These are phyloP conservation scores for Virgularia gustaviana DNA, from an alignment of 92 coral and sea anemone species.

Conservation along the genomic window DNA sequence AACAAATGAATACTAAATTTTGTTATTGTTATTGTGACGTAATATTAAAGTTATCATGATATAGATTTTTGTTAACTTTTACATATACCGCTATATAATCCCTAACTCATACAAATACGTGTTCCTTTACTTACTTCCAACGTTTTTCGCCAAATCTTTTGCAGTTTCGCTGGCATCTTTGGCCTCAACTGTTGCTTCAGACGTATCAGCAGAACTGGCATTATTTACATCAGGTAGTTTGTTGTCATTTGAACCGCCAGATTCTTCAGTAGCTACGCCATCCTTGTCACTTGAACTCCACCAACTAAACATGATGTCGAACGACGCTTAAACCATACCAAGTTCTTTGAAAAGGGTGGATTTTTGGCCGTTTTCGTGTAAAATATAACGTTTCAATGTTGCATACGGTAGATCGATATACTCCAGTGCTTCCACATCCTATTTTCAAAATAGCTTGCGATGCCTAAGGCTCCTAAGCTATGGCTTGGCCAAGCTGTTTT, in stretches of 20 bases:
- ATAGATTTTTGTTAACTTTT: too few relatives aligned
- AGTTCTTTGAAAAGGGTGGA: not conserved
- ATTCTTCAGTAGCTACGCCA: constrained; percentile 32
- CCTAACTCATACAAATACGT: too few relatives aligned
- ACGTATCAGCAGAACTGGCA: constrained; percentile 6
- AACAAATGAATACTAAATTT: too few relatives aligned
- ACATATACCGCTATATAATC: too few relatives aligned
- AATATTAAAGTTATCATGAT: too few relatives aligned
- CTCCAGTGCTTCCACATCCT: too few relatives aligned
- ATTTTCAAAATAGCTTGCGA: too few relatives aligned
- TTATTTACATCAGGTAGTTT: not conserved
- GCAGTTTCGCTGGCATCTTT: constrained; percentile 74
- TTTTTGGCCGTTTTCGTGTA: too few relatives aligned
- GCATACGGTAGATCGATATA: not conserved
- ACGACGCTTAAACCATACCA: not conserved
- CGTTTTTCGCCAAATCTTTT: constrained; percentile 85
- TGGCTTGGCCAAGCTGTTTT: too few relatives aligned
- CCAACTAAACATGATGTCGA: constrained; percentile 58
- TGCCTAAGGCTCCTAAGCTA: too few relatives aligned
- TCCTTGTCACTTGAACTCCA: constrained; percentile 42
- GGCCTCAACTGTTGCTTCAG: constrained; percentile 25
- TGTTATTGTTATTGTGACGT: too few relatives aligned
- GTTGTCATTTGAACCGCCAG: constrained; percentile 25
- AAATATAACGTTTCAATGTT: not conserved
- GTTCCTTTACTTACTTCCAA: constrained; percentile 97